These are phyloP conservation scores for Sporophila hypoxantha DNA, from an alignment of 2,113 vertebrate genomes.

Conservation along the genomic window DNA sequence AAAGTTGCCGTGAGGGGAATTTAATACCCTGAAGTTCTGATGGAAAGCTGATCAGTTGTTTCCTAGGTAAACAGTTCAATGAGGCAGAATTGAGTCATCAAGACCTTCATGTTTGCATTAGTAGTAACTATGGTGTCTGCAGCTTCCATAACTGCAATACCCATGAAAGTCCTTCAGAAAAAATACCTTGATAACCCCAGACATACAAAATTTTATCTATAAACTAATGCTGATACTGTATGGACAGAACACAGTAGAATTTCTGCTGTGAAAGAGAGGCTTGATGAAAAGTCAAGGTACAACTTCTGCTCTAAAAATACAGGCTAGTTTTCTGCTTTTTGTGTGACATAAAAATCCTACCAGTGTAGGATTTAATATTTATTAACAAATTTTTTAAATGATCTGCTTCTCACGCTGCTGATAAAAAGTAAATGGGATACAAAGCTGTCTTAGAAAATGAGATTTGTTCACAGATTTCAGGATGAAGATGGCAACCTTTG, in stretches of 20 bases:
- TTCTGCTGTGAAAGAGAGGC: background rate
- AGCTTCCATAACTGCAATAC: background rate
- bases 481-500: background rate
- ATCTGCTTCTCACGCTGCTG: background rate
- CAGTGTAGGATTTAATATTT: background rate
- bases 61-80: background rate
- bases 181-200: background rate
- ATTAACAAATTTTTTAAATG: background rate
- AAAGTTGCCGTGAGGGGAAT: background rate
- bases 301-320: background rate
- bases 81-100: background rate
- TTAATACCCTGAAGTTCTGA: background rate
- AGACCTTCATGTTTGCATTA: background rate
- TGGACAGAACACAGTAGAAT: background rate
- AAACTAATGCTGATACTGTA: background rate
- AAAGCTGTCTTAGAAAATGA: background rate
- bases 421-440: background rate
- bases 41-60: background rate
- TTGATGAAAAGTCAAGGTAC: background rate
- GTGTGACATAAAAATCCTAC: background rate
- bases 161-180: background rate
- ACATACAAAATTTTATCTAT: background rate
- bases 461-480: background rate
- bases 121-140: background rate
- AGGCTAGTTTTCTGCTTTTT: background rate